A percentile compares a stretch with the other conserved stretches of the same genome.
Evolutionary conservation across 2,888 invertebrate genomes (phyloP).

Genomic region (Cylloceria caligata): DNA sequence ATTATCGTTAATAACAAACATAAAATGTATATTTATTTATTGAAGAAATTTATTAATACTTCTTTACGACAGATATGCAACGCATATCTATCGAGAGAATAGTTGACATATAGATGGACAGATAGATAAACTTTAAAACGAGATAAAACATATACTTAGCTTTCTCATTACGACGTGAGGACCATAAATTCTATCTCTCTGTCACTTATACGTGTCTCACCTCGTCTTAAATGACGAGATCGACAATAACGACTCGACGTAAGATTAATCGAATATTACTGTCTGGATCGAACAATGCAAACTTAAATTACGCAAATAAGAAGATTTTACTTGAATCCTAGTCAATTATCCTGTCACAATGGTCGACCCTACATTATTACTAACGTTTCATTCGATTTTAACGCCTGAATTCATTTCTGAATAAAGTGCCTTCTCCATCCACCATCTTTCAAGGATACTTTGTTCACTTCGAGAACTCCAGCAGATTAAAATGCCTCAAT

Average conservation of each 20-base stretch:
- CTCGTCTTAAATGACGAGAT: neutral
- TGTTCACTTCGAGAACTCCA: slow-evolving; percentile 29
- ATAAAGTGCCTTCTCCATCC: slow-evolving; percentile 42
- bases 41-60: no score
- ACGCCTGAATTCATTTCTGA: slow-evolving; percentile 40
- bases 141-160: no score
- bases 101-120: no score
- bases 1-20: no score
- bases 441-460: slow-evolving; percentile 25
- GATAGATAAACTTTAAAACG: no score
- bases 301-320: slow-evolving; percentile 32
- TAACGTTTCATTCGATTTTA: slow-evolving; percentile 44
- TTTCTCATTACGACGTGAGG: no score
- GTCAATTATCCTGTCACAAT: slow-evolving; percentile 20
- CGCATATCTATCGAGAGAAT: no score
- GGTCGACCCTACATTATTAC: slow-evolving; percentile 36
- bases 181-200: no score
- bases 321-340: slow-evolving; percentile 20
- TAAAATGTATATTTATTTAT: no score
- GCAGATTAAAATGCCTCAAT: slow-evolving; percentile 60
- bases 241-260: slow-evolving; percentile 25
- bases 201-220: no score
- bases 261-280: neutral
- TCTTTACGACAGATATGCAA: no score
- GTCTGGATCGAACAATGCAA: neutral